Conservation (phyloP, 2,113 vertebrate genomes). For the Panthera tigris region DNA sequence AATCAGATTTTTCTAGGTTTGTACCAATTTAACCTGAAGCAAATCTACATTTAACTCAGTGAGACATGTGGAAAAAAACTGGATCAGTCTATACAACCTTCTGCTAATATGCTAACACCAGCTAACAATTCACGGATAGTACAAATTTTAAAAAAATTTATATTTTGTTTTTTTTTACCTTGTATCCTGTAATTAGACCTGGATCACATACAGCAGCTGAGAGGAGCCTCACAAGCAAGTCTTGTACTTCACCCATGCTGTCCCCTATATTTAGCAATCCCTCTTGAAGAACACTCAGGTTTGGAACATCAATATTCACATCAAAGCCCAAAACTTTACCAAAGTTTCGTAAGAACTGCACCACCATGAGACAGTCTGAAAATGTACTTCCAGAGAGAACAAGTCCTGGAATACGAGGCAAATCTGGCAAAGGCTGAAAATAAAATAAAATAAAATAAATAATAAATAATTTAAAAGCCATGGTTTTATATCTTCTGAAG, state of each 20-base stretch:
- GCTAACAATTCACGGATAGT: conserved; percentile 41
- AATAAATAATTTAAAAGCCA: neutral
- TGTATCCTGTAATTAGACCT: conserved; percentile 92
- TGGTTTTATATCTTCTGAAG: neutral
- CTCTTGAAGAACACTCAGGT: conserved; percentile 91
- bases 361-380: conserved; percentile 95
- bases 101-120: conserved; percentile 30
- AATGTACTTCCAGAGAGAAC: conserved; percentile 91
- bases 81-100: neutral
- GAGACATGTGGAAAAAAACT: neutral
- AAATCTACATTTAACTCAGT: conserved; percentile 30
- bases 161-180: conserved; percentile 85
- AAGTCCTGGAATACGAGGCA: conserved; percentile 92
- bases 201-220: conserved; percentile 94
- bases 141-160: neutral
- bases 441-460: neutral
- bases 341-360: conserved; percentile 96
- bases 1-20: neutral
- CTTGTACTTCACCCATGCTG: conserved; percentile 91
- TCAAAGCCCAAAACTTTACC: conserved; percentile 95
- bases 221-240: conserved; percentile 94
- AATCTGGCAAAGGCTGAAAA: conserved; percentile 91
- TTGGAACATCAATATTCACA: conserved; percentile 87
- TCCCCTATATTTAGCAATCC: conserved; percentile 93
- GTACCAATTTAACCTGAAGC: neutral